phyloP scores from a whole-genome alignment of 2,888 invertebrate species.

The Polyommatus icarus region DNA sequence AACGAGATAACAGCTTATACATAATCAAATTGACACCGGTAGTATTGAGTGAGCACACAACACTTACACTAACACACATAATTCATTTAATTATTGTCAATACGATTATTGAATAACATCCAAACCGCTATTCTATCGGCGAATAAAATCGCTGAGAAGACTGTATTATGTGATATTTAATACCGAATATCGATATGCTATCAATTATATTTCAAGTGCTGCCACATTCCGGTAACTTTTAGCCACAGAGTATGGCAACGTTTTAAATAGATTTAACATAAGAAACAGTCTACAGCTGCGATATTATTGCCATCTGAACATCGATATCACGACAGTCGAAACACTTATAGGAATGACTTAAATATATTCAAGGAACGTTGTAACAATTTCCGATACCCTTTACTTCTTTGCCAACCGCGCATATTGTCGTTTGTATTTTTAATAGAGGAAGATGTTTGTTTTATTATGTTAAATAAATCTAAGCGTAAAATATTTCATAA shows the following conservation, averaged over 20 bases:
- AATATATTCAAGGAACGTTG: slow-evolving; percentile 4
- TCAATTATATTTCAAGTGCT: background rate
- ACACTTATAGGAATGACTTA: slow-evolving; percentile 15
- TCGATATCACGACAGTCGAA: background rate
- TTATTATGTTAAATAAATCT: background rate
- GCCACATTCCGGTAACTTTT: background rate
- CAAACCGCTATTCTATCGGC: slow-evolving; percentile 15
- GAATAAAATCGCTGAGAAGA: background rate
- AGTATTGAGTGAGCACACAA: slow-evolving; percentile 35
- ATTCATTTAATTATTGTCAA: slow-evolving; percentile 54
- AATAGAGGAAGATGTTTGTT: background rate
- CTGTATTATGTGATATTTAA: background rate
- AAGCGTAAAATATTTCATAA: background rate
- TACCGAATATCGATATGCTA: background rate
- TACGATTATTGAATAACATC: slow-evolving; percentile 48
- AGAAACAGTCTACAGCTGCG: background rate
- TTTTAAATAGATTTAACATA: background rate
- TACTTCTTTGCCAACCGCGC: background rate
- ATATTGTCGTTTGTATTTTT: background rate
- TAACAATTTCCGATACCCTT: background rate
- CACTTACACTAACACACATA: slow-evolving; percentile 44
- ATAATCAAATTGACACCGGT: slow-evolving; percentile 30
- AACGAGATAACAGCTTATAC: slow-evolving; percentile 32
- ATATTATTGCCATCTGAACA: slow-evolving; percentile 6
- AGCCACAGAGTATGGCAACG: background rate